phyloP scores from a whole-genome alignment of 2,113 vertebrate species.

The Trichechus manatus region DNA sequence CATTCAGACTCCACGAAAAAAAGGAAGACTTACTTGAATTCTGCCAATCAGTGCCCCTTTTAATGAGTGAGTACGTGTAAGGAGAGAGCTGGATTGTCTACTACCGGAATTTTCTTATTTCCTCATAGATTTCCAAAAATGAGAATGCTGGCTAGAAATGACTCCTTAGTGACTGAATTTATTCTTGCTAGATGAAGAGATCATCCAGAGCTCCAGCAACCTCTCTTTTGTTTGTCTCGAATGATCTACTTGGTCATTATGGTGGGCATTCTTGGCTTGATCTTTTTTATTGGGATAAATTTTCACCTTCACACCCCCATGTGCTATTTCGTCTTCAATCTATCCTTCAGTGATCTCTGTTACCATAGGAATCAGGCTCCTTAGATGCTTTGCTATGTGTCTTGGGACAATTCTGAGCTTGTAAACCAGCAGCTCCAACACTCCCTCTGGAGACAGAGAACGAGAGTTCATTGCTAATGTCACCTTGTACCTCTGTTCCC shows the following conservation, averaged over 20 bases:
- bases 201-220: conserved; percentile 33
- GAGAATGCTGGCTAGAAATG: conserved; percentile 45
- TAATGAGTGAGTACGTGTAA: background rate
- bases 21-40: background rate
- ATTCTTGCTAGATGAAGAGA: conserved; percentile 73
- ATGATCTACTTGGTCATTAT: conserved; percentile 17
- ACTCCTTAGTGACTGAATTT: conserved; percentile 69
- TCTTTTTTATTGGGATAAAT: too few species aligned
- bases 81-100: background rate
- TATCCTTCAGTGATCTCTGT: too few species aligned
- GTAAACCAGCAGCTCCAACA: too few species aligned
- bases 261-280: background rate
- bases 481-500: too few species aligned
- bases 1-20: background rate
- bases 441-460: too few species aligned
- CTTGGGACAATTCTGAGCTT: too few species aligned
- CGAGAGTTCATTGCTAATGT: too few species aligned
- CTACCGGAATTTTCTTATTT: background rate
- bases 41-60: too few species aligned
- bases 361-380: too few species aligned
- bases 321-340: too few species aligned
- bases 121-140: conserved; percentile 3
- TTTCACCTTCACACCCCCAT: too few species aligned
- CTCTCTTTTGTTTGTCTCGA: conserved; percentile 66
- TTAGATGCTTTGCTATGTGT: too few species aligned